Percentiles rank a stretch among this genome's conserved stretches.
Conservation (phyloP, 2,113 vertebrate species). For the Sisor rabdophorus region DNA sequence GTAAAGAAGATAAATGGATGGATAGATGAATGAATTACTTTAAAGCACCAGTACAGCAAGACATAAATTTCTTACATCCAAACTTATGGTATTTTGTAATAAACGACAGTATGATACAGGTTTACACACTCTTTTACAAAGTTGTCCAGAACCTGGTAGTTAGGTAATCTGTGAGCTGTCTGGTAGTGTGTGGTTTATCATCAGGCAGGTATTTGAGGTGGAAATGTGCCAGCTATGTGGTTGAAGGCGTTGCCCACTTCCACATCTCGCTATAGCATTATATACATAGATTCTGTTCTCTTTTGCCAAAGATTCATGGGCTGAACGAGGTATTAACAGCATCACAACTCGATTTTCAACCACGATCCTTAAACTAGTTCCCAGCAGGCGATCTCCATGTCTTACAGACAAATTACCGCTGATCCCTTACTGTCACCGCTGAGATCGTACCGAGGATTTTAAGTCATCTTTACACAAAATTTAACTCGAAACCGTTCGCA, state of each 20-base stretch:
- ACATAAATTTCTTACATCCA: too few species aligned
- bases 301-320: neutral
- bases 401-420: neutral
- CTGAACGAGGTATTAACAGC: neutral
- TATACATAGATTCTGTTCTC: neutral
- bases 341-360: neutral
- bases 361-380: neutral
- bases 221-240: slow-evolving; percentile 40
- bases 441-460: neutral
- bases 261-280: slow-evolving; percentile 9
- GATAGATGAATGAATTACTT: too few species aligned
- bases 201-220: neutral
- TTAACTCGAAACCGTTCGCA: neutral
- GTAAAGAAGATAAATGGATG: too few species aligned
- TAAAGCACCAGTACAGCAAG: too few species aligned
- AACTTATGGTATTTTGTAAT: too few species aligned
- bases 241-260: slow-evolving; percentile 64
- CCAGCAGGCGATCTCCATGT: neutral
- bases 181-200: neutral
- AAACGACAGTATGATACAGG: too few species aligned
- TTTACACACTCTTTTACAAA: neutral
- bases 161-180: too few species aligned
- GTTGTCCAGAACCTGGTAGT: neutral
- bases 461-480: neutral
- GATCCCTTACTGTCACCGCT: neutral